Evolutionary conservation across 2,888 invertebrate genomes (phyloP).

Genomic region (Xanthorhoe spadicearia): DNA sequence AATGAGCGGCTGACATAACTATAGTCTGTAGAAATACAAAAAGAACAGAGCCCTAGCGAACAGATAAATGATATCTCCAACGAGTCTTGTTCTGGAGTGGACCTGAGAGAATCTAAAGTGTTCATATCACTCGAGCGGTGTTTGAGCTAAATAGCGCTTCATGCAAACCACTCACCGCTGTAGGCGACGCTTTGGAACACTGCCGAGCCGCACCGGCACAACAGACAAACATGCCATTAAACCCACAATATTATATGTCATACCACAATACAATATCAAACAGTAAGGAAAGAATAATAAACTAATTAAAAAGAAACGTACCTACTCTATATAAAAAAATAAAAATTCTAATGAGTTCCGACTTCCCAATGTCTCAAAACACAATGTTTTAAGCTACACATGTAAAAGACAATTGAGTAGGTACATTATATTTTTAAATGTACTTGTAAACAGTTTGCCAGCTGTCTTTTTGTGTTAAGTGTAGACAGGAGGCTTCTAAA

Average conservation of each 20-base stretch:
- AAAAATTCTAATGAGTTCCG: background rate
- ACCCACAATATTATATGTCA: conserved; percentile 49
- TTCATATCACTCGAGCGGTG: conserved; percentile 27
- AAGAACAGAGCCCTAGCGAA: conserved; percentile 14
- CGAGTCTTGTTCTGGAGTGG: conserved; percentile 66
- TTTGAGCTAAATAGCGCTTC: conserved; percentile 62
- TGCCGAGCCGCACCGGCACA: conserved; percentile 85
- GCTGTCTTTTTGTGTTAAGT: background rate
- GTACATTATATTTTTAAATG: background rate
- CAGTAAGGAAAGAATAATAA: too few species aligned
- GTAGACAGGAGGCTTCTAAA: background rate
- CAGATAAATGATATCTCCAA: conserved; percentile 60
- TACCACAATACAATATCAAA: conserved; percentile 30
- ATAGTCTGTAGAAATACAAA: conserved; percentile 10
- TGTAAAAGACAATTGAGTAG: background rate
- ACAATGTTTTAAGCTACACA: too few species aligned
- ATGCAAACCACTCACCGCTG: conserved; percentile 93
- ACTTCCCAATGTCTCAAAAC: too few species aligned
- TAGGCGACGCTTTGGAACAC: conserved; percentile 98
- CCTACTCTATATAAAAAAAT: background rate
- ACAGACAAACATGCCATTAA: conserved; percentile 84
- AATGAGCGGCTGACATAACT: conserved; percentile 1
- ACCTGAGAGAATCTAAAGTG: conserved; percentile 42
- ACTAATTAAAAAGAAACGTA: too few species aligned
- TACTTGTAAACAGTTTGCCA: background rate